Conservation (phyloP, 1,140 invertebrate genomes). For the Hyposmocoma kahamanoa region DNA sequence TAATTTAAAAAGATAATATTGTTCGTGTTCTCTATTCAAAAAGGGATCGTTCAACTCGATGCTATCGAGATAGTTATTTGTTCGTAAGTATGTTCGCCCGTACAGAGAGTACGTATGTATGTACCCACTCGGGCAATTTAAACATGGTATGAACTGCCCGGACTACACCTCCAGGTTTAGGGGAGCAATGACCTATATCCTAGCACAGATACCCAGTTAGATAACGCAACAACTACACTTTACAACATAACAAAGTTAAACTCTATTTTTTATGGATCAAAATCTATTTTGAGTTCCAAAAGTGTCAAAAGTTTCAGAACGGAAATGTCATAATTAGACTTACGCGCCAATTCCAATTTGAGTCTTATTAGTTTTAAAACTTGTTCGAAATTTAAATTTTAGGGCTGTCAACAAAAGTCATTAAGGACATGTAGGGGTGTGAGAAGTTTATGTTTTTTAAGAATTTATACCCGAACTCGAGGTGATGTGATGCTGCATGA, state of each 20-base stretch:
- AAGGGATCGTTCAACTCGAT: constrained; percentile 20
- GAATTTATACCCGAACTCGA: constrained; percentile 57
- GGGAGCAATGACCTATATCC: constrained; percentile 73
- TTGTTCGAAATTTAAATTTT: constrained; percentile 38
- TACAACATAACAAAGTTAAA: constrained; percentile 46
- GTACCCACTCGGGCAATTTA: constrained; percentile 67
- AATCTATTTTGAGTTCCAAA: constrained; percentile 65
- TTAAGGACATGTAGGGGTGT: constrained; percentile 20
- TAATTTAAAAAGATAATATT: too few relatives aligned
- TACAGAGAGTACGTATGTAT: constrained; percentile 66
- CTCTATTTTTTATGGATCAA: constrained; percentile 65
- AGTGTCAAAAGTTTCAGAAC: constrained; percentile 28
- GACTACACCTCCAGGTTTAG: constrained; percentile 67
- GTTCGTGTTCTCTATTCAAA: constrained; percentile 1
- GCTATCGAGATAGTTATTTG: constrained; percentile 43
- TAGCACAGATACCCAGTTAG: constrained; percentile 41
- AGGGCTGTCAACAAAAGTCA: constrained; percentile 17
- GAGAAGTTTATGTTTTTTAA: constrained; percentile 71
- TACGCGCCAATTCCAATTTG: constrained; percentile 45
- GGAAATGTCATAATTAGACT: constrained; percentile 44
- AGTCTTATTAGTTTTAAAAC: constrained; percentile 41
- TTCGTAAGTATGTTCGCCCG: constrained; percentile 45
- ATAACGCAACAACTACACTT: constrained; percentile 46
- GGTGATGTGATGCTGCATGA: constrained; percentile 44
- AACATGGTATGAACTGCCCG: constrained; percentile 65